Evolutionary conservation across 2,888 invertebrate genomes (phyloP), one percentile per base, ranked within the genome.

Genomic region (Heliconius ismenius): DNA sequence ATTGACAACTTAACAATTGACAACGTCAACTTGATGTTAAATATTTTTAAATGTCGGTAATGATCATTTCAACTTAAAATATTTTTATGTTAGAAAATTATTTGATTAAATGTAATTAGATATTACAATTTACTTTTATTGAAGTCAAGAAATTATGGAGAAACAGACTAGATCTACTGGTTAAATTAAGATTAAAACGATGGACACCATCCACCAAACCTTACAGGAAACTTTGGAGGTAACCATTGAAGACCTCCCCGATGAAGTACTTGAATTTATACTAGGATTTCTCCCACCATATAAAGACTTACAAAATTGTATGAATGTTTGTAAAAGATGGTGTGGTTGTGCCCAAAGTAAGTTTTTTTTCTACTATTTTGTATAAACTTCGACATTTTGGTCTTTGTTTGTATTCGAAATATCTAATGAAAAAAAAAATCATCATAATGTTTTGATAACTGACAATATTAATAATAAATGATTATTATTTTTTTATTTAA

Each of bases 251-350:
- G 96, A 97, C 89, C 93, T 99, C 81, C 99, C 99, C 64, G 98
- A 98, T 89, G 98, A 99, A 95, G 96, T 99, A 77, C 92, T 99
- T 83, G 98, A 98, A 92, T 98, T 98, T 88, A 98, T 99, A 87
- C 95, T 99, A 81, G 96, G 97, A 82, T 95, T 98, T 87, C 92
- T 99, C 82, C 97, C 98, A 76, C 98, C 98, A 0, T 99, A 99
- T 87, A 96, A 96, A 88, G 98, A 99, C 93, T 93, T 98, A 82
- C 96, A 98, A 89, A 96, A 96, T 87, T 98, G 98, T 88, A 97
- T 96, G 95, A 91, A 96, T 80, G 98, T 99, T 63, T 98, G 97
- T 84, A 97, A 96, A 89, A 95, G 97, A 87, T 99, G 98, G 98
- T 96, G 96, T 88, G 95, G 95, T 84, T 96, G 97, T 85, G 97